Conservation (phyloP, 1,140 invertebrate genomes). For the Hypsibius dujardini region DNA sequence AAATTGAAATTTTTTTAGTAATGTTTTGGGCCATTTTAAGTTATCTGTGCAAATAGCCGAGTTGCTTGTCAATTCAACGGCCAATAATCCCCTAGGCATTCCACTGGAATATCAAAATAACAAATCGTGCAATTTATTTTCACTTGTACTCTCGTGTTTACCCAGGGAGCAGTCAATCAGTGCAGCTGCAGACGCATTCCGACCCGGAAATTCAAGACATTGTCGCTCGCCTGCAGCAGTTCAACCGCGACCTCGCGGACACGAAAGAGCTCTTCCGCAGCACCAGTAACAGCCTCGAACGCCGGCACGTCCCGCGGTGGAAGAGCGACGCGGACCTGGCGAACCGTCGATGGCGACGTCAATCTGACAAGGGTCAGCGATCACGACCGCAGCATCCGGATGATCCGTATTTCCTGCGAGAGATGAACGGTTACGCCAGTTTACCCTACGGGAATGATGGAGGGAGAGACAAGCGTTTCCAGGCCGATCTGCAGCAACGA, state of each 20-base stretch:
- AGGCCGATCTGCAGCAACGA: too few relatives aligned
- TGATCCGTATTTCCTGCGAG: background rate
- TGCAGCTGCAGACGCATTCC: background rate
- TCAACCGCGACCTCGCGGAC: conserved; percentile 3
- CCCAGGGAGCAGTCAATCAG: background rate
- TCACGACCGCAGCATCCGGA: background rate
- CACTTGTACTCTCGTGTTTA: background rate
- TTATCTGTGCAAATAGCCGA: background rate
- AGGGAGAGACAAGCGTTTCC: too few relatives aligned
- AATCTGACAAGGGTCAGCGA: background rate
- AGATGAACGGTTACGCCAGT: background rate
- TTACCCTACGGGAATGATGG: too few relatives aligned
- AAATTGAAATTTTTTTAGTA: too few relatives aligned
- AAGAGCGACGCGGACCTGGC: background rate
- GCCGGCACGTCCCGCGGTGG: background rate
- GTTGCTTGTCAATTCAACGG: background rate
- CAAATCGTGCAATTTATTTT: background rate
- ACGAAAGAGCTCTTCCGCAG: conserved; percentile 8
- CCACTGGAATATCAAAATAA: background rate
- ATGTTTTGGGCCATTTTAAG: background rate
- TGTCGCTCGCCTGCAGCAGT: conserved; percentile 1
- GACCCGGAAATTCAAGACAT: background rate
- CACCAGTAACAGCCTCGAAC: background rate
- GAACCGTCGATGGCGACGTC: background rate
- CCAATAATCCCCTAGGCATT: background rate